Percentiles rank a stretch among this genome's conserved stretches.
phyloP scores from a whole-genome alignment of 2,888 invertebrate genomes.

The Epinotia ramella region DNA sequence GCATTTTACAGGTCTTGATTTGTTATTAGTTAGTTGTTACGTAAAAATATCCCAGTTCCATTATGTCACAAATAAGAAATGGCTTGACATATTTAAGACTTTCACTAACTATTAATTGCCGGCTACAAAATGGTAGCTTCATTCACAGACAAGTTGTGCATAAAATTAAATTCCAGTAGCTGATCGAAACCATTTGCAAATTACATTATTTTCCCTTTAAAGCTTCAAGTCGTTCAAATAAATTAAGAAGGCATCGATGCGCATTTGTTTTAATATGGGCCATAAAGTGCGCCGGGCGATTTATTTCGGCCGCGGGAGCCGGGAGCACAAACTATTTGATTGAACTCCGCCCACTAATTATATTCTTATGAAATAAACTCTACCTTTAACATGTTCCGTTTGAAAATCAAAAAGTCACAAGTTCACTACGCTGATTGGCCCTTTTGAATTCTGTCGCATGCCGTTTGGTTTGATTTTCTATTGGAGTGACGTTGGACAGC shows the following conservation, averaged over 20 bases:
- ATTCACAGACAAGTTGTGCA: background rate
- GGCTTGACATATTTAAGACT: background rate
- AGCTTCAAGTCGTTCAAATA: constrained; percentile 36
- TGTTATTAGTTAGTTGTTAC: no score
- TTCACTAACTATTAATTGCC: constrained; percentile 3
- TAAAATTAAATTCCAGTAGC: constrained; percentile 30
- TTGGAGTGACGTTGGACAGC: constrained; percentile 47
- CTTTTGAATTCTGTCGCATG: constrained; percentile 21
- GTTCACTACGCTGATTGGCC: background rate
- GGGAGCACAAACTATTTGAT: constrained; percentile 71
- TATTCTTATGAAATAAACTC: constrained; percentile 83
- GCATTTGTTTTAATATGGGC: constrained; percentile 45
- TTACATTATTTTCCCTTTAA: constrained; percentile 33
- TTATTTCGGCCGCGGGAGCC: constrained; percentile 52
- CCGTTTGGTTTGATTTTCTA: constrained; percentile 3
- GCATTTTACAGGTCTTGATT: no score
- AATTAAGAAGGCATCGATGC: constrained; percentile 36
- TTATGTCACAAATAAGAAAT: no score
- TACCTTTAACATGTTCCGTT: constrained; percentile 68
- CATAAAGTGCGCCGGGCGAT: constrained; percentile 44
- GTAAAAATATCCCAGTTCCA: no score
- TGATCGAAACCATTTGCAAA: constrained; percentile 20
- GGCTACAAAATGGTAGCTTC: background rate
- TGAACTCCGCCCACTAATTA: constrained; percentile 85
- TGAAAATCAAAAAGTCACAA: constrained; percentile 48